Evolutionary conservation across 1,140 invertebrate species (phyloP).

Genomic region (Plutomurus gul): DNA sequence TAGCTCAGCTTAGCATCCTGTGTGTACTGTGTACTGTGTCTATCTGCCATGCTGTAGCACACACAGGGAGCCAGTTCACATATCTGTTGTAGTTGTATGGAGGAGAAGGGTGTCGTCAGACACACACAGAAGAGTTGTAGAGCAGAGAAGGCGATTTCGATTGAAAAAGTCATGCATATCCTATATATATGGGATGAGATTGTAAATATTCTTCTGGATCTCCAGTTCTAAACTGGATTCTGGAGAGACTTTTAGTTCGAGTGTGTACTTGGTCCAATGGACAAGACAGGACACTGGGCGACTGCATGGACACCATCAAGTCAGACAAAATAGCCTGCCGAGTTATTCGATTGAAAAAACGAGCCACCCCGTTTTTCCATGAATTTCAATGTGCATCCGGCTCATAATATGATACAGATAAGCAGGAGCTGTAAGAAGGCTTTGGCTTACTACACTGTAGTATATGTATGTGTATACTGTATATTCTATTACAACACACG

Average conservation of each 20-base stretch:
- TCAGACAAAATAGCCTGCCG: slow-evolving; percentile 33
- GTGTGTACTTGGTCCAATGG: slow-evolving; percentile 1
- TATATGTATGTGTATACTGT: neutral
- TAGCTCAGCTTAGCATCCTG: neutral
- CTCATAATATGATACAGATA: slow-evolving; percentile 48
- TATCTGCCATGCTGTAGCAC: neutral
- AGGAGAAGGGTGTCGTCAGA: slow-evolving; percentile 31
- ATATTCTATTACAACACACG: neutral
- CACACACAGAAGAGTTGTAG: too few relatives aligned
- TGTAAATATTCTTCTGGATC: slow-evolving; percentile 35
- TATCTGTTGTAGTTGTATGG: neutral
- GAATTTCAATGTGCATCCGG: slow-evolving; percentile 50
- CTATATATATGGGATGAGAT: slow-evolving; percentile 26
- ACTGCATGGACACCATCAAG: slow-evolving; percentile 30
- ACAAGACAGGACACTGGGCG: neutral
- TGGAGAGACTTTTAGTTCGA: neutral
- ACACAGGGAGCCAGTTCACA: neutral
- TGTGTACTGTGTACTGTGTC: neutral
- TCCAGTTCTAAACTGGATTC: neutral
- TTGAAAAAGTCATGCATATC: slow-evolving; percentile 35
- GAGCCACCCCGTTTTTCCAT: slow-evolving; percentile 43
- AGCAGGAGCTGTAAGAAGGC: slow-evolving; percentile 36
- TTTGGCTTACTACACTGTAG: neutral
- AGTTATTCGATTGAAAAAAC: slow-evolving; percentile 50
- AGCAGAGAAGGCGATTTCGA: slow-evolving; percentile 30